These are phyloP conservation scores for Sericinus montela DNA, from an alignment of 2,888 invertebrate genomes.

Conservation along the genomic window DNA sequence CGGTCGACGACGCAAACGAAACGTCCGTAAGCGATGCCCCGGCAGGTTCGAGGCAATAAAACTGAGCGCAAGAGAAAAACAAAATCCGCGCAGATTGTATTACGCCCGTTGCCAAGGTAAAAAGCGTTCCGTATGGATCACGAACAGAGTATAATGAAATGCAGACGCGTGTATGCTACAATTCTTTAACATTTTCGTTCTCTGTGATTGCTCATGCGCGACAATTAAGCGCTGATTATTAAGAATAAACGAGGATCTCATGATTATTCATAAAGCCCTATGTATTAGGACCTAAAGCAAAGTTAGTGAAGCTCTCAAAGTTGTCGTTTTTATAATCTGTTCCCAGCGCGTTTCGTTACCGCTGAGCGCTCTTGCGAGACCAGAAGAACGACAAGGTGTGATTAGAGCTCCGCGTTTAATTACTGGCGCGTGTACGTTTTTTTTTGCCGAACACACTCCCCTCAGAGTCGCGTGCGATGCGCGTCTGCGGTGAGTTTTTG, in stretches of 20 bases:
- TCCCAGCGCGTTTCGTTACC: conserved; percentile 38
- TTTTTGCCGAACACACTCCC: conserved; percentile 55
- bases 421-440: conserved; percentile 70
- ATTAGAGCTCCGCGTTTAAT: conserved; percentile 55
- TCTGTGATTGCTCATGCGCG: conserved; percentile 32
- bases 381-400: conserved; percentile 39
- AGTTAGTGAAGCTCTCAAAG: not conserved
- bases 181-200: conserved; percentile 27
- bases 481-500: conserved; percentile 53
- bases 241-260: conserved; percentile 1
- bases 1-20: conserved; percentile 30
- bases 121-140: conserved; percentile 1
- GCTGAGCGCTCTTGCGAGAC: conserved; percentile 58
- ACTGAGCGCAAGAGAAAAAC: conserved; percentile 39
- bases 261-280: conserved; percentile 12
- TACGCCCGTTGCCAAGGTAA: conserved; percentile 15
- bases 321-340: conserved; percentile 10
- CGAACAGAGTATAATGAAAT: conserved; percentile 10
- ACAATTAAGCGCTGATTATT: conserved; percentile 23
- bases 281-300: not conserved
- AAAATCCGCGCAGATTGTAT: conserved; percentile 27
- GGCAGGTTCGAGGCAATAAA: conserved; percentile 35
- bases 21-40: conserved; percentile 25
- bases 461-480: conserved; percentile 46
- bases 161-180: conserved; percentile 19